Base-by-base conservation (phyloP, 2,888 invertebrate species). In the Micoletzkya japonica region DNA sequence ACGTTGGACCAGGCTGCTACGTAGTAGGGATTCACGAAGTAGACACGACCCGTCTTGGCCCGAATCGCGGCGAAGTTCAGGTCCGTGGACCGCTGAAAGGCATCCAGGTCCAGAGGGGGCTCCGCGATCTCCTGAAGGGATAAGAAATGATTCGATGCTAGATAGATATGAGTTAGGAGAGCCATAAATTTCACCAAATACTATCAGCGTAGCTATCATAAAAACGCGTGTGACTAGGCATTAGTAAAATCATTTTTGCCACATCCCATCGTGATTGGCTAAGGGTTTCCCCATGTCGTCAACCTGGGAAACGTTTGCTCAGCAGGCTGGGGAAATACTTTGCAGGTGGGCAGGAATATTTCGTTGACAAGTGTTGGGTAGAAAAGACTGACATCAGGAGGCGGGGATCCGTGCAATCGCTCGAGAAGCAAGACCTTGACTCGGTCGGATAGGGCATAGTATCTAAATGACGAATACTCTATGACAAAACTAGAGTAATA, bases 381-480 rank as follows among this genome's bases (percentile, higher is more conserved):
- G 26, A 7, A 44, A 36, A 36, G 14, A 49, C 36, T 32, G 36
- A 79, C 82, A 74, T 85, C 85, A 2, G 85, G 85, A 0, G 85
- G 76, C 4, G 81, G 78, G 24, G 82, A 77, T 30, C 85, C 85
- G 60, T 85, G 85, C 59, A 85, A 74, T 20, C 84, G 67, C 68
- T 85, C 85, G 28, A 85, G 72, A 17, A 85, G 73, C 20, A 85
- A 74, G 14, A 85, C 85, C 74, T 85, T 85, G 56, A 85, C 85
- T 39, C 85, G 72, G 67, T 85, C 85, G 1, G 80, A 80, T 10
- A 85, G 78, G 6, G 82, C 82, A 50, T 85, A 80, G 58, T 85
- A 85, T 36, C 85, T 73, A 2, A 2, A 66, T 36, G n/a, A 6
- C 3, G 59, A 34, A 20, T 10, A 37, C 17, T 37, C 17, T 37